A percentile compares a stretch with the other conserved stretches of the same genome.
Evolutionary conservation across 2,888 invertebrate species (phyloP).

Genomic region (Callimorpha dominula): DNA sequence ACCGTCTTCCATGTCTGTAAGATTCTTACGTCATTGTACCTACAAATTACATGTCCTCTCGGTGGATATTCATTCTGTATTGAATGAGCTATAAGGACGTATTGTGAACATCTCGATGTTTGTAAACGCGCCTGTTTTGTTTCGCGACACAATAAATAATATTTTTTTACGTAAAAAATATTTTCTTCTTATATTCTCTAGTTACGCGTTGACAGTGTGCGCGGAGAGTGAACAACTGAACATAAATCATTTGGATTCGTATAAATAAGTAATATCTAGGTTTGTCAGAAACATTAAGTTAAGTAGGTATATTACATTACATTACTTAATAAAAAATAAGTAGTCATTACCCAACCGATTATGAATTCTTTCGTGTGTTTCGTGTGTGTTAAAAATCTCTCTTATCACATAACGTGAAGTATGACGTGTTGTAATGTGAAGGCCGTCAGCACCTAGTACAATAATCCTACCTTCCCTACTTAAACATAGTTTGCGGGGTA

Average conservation of each 20-base stretch:
- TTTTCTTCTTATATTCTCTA: constrained; percentile 37
- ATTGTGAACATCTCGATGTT: constrained; percentile 36
- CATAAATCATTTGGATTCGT: constrained; percentile 32
- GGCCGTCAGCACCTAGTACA: neutral
- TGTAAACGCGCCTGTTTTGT: constrained; percentile 41
- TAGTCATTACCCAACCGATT: too few species aligned
- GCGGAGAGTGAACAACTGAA: constrained; percentile 27
- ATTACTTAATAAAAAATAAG: too few species aligned
- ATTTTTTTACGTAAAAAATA: constrained; percentile 41
- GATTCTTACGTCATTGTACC: constrained; percentile 1
- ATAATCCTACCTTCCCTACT: neutral
- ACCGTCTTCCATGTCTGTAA: neutral
- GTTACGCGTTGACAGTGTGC: constrained; percentile 29
- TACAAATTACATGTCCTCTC: constrained; percentile 40
- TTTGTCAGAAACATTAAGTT: neutral
- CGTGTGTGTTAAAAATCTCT: too few species aligned
- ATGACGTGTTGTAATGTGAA: neutral
- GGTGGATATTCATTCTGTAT: constrained; percentile 29
- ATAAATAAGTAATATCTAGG: neutral
- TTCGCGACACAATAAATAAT: constrained; percentile 47
- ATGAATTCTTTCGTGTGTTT: too few species aligned
- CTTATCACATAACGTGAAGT: neutral
- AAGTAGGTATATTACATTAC: neutral
- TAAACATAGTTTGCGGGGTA: neutral
- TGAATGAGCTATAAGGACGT: constrained; percentile 23